phyloP scores from a whole-genome alignment of 2,113 vertebrate genomes.

The Sceloporus tristichus region DNA sequence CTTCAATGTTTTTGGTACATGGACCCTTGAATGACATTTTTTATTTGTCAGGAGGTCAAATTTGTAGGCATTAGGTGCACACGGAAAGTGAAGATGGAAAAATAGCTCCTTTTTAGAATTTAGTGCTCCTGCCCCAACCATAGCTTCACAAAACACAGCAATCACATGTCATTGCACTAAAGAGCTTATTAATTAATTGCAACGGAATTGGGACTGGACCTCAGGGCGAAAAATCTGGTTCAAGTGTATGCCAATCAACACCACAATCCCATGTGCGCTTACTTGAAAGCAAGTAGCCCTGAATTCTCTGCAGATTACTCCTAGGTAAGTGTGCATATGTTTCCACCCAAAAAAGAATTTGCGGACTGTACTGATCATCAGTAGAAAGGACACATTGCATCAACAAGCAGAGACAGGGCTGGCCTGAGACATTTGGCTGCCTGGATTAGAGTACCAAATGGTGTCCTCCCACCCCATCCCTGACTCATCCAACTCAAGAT shows the following conservation, averaged over 20 bases:
- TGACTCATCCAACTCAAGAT: too few relatives aligned
- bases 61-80: not conserved
- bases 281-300: too few relatives aligned
- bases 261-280: too few relatives aligned
- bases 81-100: too few relatives aligned
- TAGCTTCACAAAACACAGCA: too few relatives aligned
- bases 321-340: too few relatives aligned
- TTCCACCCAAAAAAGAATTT: not conserved
- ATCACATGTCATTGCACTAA: too few relatives aligned
- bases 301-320: too few relatives aligned
- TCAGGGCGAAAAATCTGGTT: not conserved
- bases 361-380: not conserved
- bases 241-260: not conserved
- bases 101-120: not conserved
- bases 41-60: not conserved
- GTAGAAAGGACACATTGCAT: not conserved
- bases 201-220: not conserved
- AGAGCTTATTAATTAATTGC: not conserved
- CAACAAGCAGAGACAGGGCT: too few relatives aligned
- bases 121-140: not conserved
- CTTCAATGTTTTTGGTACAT: fast-evolving
- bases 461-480: too few relatives aligned
- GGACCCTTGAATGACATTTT: conserved; percentile 32
- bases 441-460: too few relatives aligned
- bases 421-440: too few relatives aligned